Conservation (phyloP, 2,113 vertebrate species). For the Solea solea region DNA sequence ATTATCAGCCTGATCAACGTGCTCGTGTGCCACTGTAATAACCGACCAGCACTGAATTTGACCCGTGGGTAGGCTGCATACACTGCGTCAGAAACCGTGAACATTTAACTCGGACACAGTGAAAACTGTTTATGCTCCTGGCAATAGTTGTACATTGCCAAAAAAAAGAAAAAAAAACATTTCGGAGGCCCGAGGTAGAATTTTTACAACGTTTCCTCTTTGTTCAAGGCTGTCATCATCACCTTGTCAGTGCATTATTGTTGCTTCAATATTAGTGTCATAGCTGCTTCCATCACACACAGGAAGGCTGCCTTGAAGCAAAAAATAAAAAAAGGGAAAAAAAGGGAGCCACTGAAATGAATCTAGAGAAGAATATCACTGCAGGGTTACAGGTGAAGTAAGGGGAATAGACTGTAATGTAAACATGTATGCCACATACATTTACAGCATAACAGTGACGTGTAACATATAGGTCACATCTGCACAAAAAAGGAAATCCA, state of each 20-base stretch:
- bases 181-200: conserved; percentile 8
- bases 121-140: conserved; percentile 13
- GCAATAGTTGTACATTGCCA: background rate
- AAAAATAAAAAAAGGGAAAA: conserved; percentile 14
- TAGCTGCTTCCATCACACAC: conserved; percentile 25
- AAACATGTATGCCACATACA: conserved; percentile 35
- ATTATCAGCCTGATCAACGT: background rate
- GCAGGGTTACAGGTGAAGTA: conserved; percentile 29
- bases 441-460: conserved; percentile 28
- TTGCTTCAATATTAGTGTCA: conserved; percentile 41
- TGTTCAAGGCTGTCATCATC: conserved; percentile 34
- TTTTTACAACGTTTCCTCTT: conserved; percentile 27
- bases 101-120: background rate
- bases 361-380: conserved; percentile 33
- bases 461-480: conserved; percentile 33
- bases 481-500: conserved; percentile 17
- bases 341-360: conserved; percentile 44
- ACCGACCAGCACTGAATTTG: background rate
- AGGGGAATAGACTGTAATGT: conserved; percentile 26
- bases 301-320: conserved; percentile 34
- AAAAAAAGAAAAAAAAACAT: background rate
- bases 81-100: background rate
- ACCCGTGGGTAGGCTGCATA: background rate
- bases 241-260: conserved; percentile 21
- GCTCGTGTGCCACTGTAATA: background rate